Percentiles rank a stretch among this genome's conserved stretches.
Conservation (phyloP, 2,888 invertebrate species). For the Agrotis segetum region DNA sequence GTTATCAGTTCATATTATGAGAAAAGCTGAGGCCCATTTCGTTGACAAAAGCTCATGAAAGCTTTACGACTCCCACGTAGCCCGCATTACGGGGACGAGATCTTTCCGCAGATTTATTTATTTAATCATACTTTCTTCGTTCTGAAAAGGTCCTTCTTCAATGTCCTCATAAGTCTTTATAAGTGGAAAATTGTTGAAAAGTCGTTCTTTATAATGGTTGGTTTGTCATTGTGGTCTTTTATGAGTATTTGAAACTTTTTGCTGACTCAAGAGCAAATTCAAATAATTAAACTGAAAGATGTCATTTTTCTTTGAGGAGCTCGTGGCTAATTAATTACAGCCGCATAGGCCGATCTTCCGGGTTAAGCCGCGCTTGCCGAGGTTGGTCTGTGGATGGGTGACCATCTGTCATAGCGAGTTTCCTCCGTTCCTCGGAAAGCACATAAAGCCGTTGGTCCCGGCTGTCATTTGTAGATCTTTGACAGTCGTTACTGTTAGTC, state of each 20-base stretch:
- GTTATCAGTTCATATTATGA: constrained; percentile 1
- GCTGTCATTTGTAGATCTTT: too few relatives aligned
- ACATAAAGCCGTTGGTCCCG: too few relatives aligned
- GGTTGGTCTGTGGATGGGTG: too few relatives aligned
- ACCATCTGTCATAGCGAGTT: too few relatives aligned
- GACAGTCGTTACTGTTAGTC: too few relatives aligned
- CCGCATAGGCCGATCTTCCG: too few relatives aligned
- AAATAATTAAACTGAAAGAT: too few relatives aligned
- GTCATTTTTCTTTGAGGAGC: too few relatives aligned
- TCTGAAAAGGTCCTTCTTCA: constrained; percentile 10
- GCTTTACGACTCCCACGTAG: constrained; percentile 22
- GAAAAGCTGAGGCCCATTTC: constrained; percentile 24
- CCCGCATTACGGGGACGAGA: constrained; percentile 36
- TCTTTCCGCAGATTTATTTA: constrained; percentile 42
- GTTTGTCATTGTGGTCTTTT: background rate
- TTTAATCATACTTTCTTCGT: constrained; percentile 41
- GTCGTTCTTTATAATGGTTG: constrained; percentile 1
- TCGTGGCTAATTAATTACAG: too few relatives aligned
- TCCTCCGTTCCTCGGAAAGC: too few relatives aligned
- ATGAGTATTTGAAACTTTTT: background rate
- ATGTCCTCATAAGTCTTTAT: constrained; percentile 25
- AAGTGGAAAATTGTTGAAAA: constrained; percentile 15
- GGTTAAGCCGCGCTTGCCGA: too few relatives aligned
- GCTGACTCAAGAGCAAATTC: too few relatives aligned
- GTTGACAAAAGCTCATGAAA: constrained; percentile 31